Conservation (phyloP, 2,797 vertebrate species). For the Xiphophorus birchmanni region DNA sequence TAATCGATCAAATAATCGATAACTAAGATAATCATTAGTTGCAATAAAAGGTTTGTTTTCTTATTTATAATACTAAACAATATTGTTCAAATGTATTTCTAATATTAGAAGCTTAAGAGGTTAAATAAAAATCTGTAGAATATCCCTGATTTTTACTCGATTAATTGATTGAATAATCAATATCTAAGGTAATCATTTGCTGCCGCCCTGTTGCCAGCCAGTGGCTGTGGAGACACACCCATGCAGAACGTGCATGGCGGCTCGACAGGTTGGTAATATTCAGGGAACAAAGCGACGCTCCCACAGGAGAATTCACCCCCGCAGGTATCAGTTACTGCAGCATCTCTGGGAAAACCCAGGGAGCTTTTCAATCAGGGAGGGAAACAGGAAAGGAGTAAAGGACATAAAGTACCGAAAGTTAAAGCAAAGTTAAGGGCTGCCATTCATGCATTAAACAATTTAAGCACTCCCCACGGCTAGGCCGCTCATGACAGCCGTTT, state of each 20-base stretch:
- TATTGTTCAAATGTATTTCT: too few relatives aligned
- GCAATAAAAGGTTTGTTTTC: too few relatives aligned
- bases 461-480: conserved; percentile 27
- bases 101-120: too few relatives aligned
- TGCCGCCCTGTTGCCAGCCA: conserved; percentile 56
- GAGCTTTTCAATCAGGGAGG: conserved; percentile 70
- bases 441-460: conserved; percentile 48
- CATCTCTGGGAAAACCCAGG: conserved; percentile 48
- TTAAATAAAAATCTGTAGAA: too few relatives aligned
- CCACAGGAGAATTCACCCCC: conserved; percentile 39
- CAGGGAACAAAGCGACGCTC: conserved; percentile 63
- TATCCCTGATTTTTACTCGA: too few relatives aligned
- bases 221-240: conserved; percentile 71
- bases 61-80: too few relatives aligned
- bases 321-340: conserved; percentile 74
- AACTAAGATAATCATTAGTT: too few relatives aligned
- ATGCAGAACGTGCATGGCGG: conserved; percentile 46
- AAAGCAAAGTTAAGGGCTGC: conserved; percentile 31
- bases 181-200: too few relatives aligned
- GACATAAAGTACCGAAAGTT: conserved; percentile 44
- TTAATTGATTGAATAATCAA: too few relatives aligned
- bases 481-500: conserved; percentile 64
- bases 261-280: conserved; percentile 60
- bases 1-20: too few relatives aligned
- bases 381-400: conserved; percentile 34